A percentile compares a stretch with the other conserved stretches of the same genome.
Conservation (phyloP, 1,140 invertebrate genomes). For the Drosophila ambigua region DNA sequence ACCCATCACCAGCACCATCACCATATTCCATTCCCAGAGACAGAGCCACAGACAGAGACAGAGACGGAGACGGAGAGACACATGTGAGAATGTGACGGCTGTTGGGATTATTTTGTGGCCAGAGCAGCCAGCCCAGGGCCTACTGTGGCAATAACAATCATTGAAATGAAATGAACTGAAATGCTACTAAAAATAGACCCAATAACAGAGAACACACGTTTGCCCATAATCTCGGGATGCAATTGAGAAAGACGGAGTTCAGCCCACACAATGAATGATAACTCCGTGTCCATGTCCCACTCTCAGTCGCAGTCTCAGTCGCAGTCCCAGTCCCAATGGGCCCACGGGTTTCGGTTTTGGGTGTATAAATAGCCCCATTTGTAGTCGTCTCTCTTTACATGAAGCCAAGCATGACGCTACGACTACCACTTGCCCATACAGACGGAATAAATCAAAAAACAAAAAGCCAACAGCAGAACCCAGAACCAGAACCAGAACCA, state of each 20-base stretch:
- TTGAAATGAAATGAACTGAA: slow-evolving; percentile 26
- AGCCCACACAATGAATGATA: slow-evolving; percentile 38
- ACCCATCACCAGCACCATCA: slow-evolving; percentile 4
- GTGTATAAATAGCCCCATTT: too few species aligned
- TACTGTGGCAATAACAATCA: slow-evolving; percentile 56
- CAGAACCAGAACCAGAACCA: too few species aligned
- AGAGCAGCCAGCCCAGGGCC: neutral
- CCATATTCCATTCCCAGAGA: slow-evolving; percentile 13
- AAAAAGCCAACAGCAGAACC: too few species aligned
- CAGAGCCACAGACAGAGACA: slow-evolving; percentile 34
- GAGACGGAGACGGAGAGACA: slow-evolving; percentile 35
- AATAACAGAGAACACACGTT: slow-evolving; percentile 38
- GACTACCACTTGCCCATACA: too few species aligned
- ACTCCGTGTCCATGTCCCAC: slow-evolving; percentile 29
- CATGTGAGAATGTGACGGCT: slow-evolving; percentile 67
- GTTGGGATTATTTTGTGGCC: slow-evolving; percentile 74
- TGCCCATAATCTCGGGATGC: slow-evolving; percentile 47
- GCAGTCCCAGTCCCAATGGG: too few species aligned
- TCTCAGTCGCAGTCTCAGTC: too few species aligned
- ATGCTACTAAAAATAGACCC: slow-evolving; percentile 63
- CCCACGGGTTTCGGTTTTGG: too few species aligned
- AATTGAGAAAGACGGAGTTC: slow-evolving; percentile 23
- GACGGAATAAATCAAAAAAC: too few species aligned
- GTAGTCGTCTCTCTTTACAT: too few species aligned
- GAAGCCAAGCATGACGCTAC: too few species aligned